phyloP scores from a whole-genome alignment of 2,888 invertebrate species.

The Hesperia comma region DNA sequence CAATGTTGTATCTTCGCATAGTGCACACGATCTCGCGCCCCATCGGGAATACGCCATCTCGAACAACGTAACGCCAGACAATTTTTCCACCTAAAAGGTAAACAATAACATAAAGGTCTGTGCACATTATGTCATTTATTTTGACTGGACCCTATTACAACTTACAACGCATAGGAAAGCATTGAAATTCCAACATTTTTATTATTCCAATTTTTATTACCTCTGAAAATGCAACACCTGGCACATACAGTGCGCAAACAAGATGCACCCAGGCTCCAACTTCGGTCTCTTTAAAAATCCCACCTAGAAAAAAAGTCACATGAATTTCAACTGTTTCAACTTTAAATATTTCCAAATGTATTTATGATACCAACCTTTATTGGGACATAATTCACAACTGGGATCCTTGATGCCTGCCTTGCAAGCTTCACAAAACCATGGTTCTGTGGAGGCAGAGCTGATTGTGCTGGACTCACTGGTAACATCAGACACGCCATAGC shows the following conservation, averaged over 20 bases:
- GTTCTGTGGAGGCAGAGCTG: conserved; percentile 97
- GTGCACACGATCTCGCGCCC: conserved; percentile 95
- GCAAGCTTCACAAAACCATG: conserved; percentile 99
- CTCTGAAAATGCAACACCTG: conserved; percentile 98
- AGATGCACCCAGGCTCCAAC: conserved; percentile 99
- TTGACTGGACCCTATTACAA: no score
- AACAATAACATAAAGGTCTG: no score
- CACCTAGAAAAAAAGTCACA: conserved; percentile 78
- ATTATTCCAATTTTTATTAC: conserved; percentile 78
- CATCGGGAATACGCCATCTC: conserved; percentile 99
- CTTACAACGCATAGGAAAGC: no score
- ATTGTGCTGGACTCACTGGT: conserved; percentile 96
- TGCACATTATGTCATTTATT: no score
- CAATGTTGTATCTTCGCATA: conserved; percentile 94
- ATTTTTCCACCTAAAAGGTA: conserved; percentile 87
- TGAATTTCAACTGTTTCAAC: neutral
- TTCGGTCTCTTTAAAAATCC: conserved; percentile 98
- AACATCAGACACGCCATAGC: conserved; percentile 97
- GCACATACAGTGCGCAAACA: conserved; percentile 98
- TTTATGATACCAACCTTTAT: conserved; percentile 81
- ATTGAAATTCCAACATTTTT: no score
- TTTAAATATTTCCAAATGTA: neutral
- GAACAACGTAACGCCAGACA: conserved; percentile 96
- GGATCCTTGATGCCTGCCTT: conserved; percentile 95
- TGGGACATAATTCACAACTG: conserved; percentile 97